Evolutionary conservation across 2,797 vertebrate species (phyloP), one percentile per base, ranked within the genome.

Genomic region (Cyprinella venusta): DNA sequence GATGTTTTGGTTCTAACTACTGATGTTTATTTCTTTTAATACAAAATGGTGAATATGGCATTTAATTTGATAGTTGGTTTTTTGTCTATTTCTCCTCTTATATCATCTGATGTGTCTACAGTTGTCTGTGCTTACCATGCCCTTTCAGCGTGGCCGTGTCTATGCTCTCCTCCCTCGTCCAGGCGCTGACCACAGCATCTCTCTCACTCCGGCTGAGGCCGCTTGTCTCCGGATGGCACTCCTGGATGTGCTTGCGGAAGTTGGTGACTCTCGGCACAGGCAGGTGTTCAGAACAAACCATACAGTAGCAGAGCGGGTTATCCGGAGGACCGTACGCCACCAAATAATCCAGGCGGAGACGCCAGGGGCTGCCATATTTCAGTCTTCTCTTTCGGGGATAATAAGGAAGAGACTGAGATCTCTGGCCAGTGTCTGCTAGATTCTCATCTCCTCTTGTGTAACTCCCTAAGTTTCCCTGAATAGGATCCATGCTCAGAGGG

Each of bases 241-340:
- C 94, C 90, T 95, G 95, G 88, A 96, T 96, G 94, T 97, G 97
- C 61, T 94, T 92, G 78, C 96, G 94, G 92, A 97, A 95, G 91
- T 95, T 94, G 92, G 96, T 96, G 77, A 96, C 96, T 90, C 96
- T 95, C 85, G 95, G 94, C 67, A 95, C 93, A 4, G 93, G 93
- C 86, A 98, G 91, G 42, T 94, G 90, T 88, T 95, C 94, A 85
- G 96, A 96, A 84, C 97, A 98, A 86, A 96, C 96, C 97, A 97
- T 95, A 90, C 97, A 97, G 91, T 94, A 95, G 19, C 95, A 94
- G 24, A 96, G 95, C 12, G 92, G 94, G 52, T 78, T 89, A 38
- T 94, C 94, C 84, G 92, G 90, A 6, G 96, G 95, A 65, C 96
- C 96, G 42, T 96, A 95, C 40, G 96, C 96, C 92, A 98, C 93